Evolutionary conservation across 2,888 invertebrate genomes (phyloP).

Genomic region (Parnassius mnemosyne): DNA sequence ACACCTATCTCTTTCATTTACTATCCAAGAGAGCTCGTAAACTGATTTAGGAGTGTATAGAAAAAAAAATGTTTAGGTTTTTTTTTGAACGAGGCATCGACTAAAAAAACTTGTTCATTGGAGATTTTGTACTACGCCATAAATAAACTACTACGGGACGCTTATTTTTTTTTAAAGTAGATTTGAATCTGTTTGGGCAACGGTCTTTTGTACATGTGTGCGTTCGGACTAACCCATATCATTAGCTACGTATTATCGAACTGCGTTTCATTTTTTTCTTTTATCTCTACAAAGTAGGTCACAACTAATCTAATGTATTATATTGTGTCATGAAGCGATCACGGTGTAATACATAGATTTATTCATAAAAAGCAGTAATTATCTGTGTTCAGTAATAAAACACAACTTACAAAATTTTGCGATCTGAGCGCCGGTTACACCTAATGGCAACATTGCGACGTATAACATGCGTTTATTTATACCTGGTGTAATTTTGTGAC

Average conservation of each 20-base stretch:
- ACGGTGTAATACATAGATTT: too few relatives aligned
- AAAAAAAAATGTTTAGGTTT: constrained; percentile 78
- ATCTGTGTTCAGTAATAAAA: too few relatives aligned
- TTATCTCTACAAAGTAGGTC: constrained; percentile 66
- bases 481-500: too few relatives aligned
- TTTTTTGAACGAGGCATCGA: constrained; percentile 53
- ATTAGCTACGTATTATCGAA: constrained; percentile 38
- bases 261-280: constrained; percentile 56
- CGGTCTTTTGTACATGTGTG: constrained; percentile 44
- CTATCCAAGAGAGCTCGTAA: constrained; percentile 75
- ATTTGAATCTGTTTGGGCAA: constrained; percentile 66
- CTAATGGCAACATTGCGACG: too few relatives aligned
- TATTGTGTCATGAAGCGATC: constrained; percentile 3
- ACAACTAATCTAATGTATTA: constrained; percentile 55
- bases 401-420: too few relatives aligned
- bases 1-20: constrained; percentile 56
- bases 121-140: constrained; percentile 66
- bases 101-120: constrained; percentile 62
- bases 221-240: constrained; percentile 35
- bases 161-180: constrained; percentile 47
- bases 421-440: too few relatives aligned
- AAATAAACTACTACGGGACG: constrained; percentile 67
- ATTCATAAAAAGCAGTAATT: too few relatives aligned
- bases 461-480: too few relatives aligned
- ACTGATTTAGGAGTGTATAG: constrained; percentile 68